Base-by-base conservation (phyloP, 1,140 invertebrate species). In the Leguminivora glycinivorella region DNA sequence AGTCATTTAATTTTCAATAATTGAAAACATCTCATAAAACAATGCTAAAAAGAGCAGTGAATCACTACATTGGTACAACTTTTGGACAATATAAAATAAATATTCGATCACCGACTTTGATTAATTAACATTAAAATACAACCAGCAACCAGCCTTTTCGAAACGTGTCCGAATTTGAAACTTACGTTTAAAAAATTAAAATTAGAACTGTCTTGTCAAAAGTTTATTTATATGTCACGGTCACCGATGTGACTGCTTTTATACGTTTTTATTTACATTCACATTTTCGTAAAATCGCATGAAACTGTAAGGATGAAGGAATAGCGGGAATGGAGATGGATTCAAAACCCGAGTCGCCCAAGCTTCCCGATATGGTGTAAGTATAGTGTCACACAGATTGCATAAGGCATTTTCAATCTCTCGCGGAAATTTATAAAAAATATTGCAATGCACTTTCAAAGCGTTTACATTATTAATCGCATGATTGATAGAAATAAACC, bases 291-390 rank as follows among this genome's bases (percentile, higher is more conserved):
- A 80, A 72, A 67, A 12, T 12, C n/a, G 43, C 34, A 34, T 38
- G 14, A 38, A 38, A 38, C 34, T 56, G 12, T 26, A 38, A 52
- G 12, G 52, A 72, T 67, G 31, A 73, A 40, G 72, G 74, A 72
- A 71, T 69, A 60, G 25, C 56, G 43, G 58, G 17, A 63, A 22
- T 70, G 73, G 40, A 68, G 31, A 89, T 89, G 85, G 87, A 88
- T 40, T 29, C 78, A 4, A 87, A 79, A 47, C 67, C 43, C 58
- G 87, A 89, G 5, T 4, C 72, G 17, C 76, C 78, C 17, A 83
- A 84, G 68, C 34, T 83, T 24, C 74, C 85, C 26, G 76, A 83
- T 40, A 88, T 88, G 87, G 75, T 89, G 87, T 89, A 82, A 83
- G 87, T 84, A 47, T 10, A n/a, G 47, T 56, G 17, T 58, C 24